These are phyloP conservation scores for Chaetophractus vellerosus DNA, from an alignment of 2,797 vertebrate genomes.

Conservation along the genomic window DNA sequence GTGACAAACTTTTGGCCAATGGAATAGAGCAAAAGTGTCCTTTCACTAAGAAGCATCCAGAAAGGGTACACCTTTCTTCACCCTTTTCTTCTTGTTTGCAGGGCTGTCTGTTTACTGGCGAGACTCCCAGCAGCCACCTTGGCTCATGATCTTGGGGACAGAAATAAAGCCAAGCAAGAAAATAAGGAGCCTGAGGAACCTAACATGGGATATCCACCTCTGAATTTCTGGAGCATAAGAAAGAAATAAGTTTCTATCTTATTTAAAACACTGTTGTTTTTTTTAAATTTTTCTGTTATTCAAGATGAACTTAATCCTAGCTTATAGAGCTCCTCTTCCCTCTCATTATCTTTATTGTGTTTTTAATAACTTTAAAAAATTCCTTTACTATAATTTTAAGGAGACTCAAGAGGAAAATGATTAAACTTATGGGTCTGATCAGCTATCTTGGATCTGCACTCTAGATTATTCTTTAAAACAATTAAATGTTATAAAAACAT, in stretches of 20 bases:
- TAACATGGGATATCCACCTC: background rate
- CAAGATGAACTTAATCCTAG: background rate
- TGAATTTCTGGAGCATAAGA: background rate
- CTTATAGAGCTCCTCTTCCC: background rate
- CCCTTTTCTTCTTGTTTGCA: background rate
- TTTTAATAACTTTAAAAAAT: background rate
- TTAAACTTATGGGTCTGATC: background rate
- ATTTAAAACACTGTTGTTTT: background rate
- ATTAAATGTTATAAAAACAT: background rate
- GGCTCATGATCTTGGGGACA: background rate
- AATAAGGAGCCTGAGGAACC: background rate
- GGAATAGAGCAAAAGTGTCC: background rate
- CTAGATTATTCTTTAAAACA: conserved; percentile 18
- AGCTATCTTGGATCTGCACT: background rate
- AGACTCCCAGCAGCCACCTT: background rate
- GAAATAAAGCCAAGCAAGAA: background rate
- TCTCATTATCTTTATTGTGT: background rate
- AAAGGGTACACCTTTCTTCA: background rate
- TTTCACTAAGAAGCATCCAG: background rate
- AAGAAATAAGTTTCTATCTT: background rate
- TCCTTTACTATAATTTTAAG: background rate
- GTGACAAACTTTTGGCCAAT: background rate
- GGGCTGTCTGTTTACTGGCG: background rate
- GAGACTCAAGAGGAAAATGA: conserved; percentile 18
- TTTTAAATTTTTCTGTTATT: background rate